Conservation (phyloP, 2,113 vertebrate species). For the Crotophaga sulcirostris region DNA sequence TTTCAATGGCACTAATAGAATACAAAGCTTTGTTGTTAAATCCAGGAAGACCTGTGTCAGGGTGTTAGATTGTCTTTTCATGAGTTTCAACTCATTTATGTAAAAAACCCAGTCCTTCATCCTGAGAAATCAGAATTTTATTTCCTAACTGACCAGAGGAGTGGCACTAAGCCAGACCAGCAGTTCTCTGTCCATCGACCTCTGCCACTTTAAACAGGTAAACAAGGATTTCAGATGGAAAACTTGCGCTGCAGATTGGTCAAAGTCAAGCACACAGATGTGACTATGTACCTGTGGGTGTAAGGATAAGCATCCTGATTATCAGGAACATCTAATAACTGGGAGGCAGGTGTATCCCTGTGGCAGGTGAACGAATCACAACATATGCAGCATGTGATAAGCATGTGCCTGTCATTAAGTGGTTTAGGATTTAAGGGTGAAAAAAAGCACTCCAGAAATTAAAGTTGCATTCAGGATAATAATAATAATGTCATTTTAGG, state of each 20-base stretch:
- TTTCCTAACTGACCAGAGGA: not conserved
- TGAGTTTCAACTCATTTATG: not conserved
- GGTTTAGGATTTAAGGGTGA: not conserved
- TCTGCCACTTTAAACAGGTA: not conserved
- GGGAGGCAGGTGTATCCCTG: not conserved
- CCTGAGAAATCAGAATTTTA: not conserved
- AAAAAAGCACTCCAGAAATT: slow-evolving; percentile 5
- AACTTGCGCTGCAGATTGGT: not conserved
- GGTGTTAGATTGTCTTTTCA: not conserved
- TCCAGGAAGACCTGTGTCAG: not conserved
- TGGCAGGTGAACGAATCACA: not conserved
- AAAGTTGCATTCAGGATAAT: not conserved
- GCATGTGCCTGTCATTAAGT: not conserved
- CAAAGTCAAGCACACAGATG: not conserved
- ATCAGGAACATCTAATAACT: fast-evolving
- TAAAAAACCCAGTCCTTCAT: not conserved
- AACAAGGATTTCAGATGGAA: not conserved
- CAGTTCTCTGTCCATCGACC: not conserved
- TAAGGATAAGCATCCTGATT: not conserved
- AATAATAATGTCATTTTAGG: slow-evolving; percentile 32
- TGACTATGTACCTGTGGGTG: not conserved
- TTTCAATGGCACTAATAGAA: not conserved
- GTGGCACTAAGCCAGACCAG: not conserved
- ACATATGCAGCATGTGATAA: not conserved
- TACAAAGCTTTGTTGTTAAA: not conserved